Conservation (phyloP, 1,140 invertebrate species). For the Eubasilissa regina region DNA sequence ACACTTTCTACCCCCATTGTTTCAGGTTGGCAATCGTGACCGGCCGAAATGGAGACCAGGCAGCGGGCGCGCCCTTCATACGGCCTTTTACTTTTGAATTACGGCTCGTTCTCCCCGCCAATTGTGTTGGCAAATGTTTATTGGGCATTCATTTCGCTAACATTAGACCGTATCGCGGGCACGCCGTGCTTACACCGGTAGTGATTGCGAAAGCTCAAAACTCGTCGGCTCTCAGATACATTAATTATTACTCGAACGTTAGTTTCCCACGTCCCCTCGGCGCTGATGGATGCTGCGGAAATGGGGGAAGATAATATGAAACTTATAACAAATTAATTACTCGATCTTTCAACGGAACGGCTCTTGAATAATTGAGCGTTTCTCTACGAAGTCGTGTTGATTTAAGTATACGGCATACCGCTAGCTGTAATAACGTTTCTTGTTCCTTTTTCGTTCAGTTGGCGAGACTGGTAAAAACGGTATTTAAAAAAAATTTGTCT, state of each 20-base stretch:
- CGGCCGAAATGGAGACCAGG: too few relatives aligned
- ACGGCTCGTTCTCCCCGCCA: constrained; percentile 35
- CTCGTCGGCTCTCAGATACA: background rate
- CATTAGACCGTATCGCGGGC: constrained; percentile 43
- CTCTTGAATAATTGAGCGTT: too few relatives aligned
- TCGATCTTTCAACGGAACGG: constrained; percentile 2
- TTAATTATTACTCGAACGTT: constrained; percentile 11
- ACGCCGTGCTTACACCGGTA: background rate
- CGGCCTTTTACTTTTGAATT: constrained; percentile 46
- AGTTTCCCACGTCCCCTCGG: constrained; percentile 25
- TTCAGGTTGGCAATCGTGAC: too few relatives aligned
- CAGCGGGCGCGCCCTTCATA: constrained; percentile 35
- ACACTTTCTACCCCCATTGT: too few relatives aligned
- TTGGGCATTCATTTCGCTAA: constrained; percentile 41
- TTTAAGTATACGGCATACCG: too few relatives aligned
- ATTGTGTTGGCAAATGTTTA: constrained; percentile 50
- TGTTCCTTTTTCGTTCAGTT: too few relatives aligned
- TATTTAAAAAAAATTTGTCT: too few relatives aligned
- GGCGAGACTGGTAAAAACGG: too few relatives aligned
- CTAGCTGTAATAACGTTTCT: too few relatives aligned
- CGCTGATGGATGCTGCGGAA: constrained; percentile 4
- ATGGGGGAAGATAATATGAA: background rate
- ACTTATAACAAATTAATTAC: background rate
- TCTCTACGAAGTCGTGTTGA: too few relatives aligned
- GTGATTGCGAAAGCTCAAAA: constrained; percentile 23